Base-by-base conservation (phyloP, 2,888 invertebrate species). In the Folsomia candida region DNA sequence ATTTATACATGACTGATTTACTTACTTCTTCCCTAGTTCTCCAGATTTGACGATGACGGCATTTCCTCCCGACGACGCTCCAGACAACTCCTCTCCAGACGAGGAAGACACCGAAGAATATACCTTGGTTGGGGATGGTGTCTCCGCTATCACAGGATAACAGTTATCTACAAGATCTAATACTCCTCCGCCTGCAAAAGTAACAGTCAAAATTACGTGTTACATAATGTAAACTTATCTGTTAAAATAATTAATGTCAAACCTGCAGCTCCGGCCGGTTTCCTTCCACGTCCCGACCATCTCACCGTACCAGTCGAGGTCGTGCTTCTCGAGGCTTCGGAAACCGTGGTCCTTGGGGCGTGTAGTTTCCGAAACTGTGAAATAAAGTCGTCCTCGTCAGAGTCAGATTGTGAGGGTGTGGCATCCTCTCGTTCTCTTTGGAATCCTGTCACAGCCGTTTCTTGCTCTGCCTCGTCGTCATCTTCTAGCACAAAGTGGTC, bases 351-450 rank as follows among this genome's bases (percentile, higher is more conserved):
- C 11, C 22, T 37, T 9, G 37, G 4, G 37, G 64, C 20, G 9
- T 73, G 71, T 2, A 73, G 26, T 26, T 69, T 26, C 26, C 73
- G 64, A 68, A 76, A 76, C 1, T 66, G 63, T 1, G 61, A 47
- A n/a, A 76, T 27, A 37, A 76, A 74, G 29, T 74, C 72, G 69
- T 74, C 76, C 18, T 69, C 70, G 27, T 65, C 65, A 18, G 62
- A 62, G 28, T 64, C 63, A 6, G 54, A 54, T 6, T 6, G 6
- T 6, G 18, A 18, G 11, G 20, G 22, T 20, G 54, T 22, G 4
- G 54, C 20, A 22, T 18, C 22, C 54, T 54, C 54, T 14, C 18
- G 54, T 47, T 47, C 47, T 18, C 47, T 47, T 11, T 11, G 47
- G 9, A 18, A 18, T 11, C 47, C 47, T 11, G 18, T 18, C 9